Evolutionary conservation across 2,113 vertebrate species (phyloP).

Genomic region (Pseudonaja textilis): DNA sequence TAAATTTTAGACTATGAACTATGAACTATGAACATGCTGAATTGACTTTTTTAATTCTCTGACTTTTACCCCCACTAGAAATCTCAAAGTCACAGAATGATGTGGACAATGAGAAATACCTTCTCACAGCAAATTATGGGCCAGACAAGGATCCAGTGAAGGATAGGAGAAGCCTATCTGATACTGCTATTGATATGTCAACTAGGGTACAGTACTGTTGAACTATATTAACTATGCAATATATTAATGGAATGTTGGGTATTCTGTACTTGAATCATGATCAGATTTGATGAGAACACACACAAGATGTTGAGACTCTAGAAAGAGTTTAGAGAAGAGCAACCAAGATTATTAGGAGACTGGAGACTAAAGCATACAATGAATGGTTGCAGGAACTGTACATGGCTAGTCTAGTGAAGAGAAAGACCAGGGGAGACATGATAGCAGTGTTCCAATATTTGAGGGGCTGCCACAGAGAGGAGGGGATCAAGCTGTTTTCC

Average conservation of each 20-base stretch:
- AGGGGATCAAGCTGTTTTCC: too few relatives aligned
- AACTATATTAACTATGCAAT: neutral
- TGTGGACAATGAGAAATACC: slow-evolving; percentile 69
- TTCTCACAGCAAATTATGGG: slow-evolving; percentile 63
- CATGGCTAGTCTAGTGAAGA: too few relatives aligned
- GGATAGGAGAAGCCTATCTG: slow-evolving; percentile 83
- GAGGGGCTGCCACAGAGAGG: too few relatives aligned
- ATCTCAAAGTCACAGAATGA: slow-evolving; percentile 90
- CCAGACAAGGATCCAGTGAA: slow-evolving; percentile 36
- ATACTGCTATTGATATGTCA: slow-evolving; percentile 80
- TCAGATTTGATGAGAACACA: neutral
- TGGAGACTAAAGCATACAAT: too few relatives aligned
- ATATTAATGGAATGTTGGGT: neutral
- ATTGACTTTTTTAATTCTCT: neutral
- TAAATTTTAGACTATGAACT: slow-evolving; percentile 34
- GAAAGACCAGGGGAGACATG: too few relatives aligned
- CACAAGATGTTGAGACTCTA: too few relatives aligned
- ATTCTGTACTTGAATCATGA: neutral
- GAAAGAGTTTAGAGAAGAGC: too few relatives aligned
- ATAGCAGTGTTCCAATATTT: too few relatives aligned
- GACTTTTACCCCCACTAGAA: slow-evolving; percentile 68
- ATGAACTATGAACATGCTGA: neutral
- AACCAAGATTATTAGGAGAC: too few relatives aligned
- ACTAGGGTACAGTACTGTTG: slow-evolving; percentile 58
- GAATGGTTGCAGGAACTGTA: too few relatives aligned